phyloP scores from a whole-genome alignment of 2,888 invertebrate species.

The Amblyjoppa proteus region DNA sequence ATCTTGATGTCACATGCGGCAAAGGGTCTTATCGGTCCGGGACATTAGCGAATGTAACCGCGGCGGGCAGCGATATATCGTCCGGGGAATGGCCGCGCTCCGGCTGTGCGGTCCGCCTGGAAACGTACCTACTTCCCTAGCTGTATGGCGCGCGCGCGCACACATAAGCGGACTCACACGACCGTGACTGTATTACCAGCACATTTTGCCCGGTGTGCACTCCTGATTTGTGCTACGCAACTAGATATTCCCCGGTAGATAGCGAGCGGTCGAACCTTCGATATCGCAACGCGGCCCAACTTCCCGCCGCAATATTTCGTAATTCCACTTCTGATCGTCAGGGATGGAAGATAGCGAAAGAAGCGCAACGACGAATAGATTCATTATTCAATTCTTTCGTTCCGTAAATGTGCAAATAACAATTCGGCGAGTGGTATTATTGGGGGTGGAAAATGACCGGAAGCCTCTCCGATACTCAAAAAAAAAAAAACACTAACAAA shows the following conservation, averaged over 20 bases:
- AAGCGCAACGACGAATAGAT: neutral
- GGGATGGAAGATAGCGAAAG: neutral
- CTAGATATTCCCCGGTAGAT: conserved; percentile 53
- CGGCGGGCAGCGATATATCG: conserved; percentile 58
- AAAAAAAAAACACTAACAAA: neutral
- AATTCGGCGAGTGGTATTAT: too few relatives aligned
- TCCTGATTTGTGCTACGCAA: conserved; percentile 62
- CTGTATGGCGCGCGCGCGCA: neutral
- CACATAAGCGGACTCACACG: neutral
- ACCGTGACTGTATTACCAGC: conserved; percentile 5
- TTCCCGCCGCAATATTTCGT: conserved; percentile 53
- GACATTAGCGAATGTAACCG: conserved; percentile 63
- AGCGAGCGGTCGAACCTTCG: conserved; percentile 19
- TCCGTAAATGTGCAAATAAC: too few relatives aligned
- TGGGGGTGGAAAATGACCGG: too few relatives aligned
- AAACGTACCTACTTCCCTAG: conserved; percentile 31
- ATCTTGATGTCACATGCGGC: conserved; percentile 31
- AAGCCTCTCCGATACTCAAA: neutral
- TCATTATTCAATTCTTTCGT: too few relatives aligned
- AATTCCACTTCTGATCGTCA: conserved; percentile 46
- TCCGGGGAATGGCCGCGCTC: conserved; percentile 56
- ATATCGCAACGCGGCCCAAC: conserved; percentile 50
- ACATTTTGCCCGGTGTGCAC: conserved; percentile 18
- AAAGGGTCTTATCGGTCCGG: conserved; percentile 58
- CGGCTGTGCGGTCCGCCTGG: conserved; percentile 8